Conservation (phyloP, 2,888 invertebrate species). For the Leptopilina syphax region DNA sequence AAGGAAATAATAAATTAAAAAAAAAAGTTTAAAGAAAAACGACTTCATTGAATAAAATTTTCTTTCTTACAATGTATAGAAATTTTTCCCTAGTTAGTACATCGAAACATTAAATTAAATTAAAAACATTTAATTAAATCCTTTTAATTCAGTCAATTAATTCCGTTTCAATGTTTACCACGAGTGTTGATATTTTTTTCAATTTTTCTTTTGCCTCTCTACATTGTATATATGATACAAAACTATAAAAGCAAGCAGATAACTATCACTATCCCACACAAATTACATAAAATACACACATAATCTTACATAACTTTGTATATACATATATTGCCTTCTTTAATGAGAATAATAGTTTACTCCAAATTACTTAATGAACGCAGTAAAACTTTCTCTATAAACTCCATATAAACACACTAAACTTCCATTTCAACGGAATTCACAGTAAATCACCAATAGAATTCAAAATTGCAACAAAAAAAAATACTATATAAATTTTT, state of each 20-base stretch:
- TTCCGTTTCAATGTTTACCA: no score
- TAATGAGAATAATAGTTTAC: constrained; percentile 24
- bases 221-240: neutral
- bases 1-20: no score
- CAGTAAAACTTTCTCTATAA: constrained; percentile 10
- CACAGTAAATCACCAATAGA: constrained; percentile 8
- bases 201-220: neutral
- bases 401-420: neutral
- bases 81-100: no score
- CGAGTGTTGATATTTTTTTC: neutral
- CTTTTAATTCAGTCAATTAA: no score
- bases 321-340: neutral
- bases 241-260: constrained; percentile 6
- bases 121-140: no score
- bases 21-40: no score
- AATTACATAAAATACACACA: neutral
- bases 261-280: constrained; percentile 7
- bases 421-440: neutral
- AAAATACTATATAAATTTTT: no score
- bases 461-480: constrained; percentile 7
- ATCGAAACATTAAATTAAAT: no score
- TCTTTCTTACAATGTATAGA: no score
- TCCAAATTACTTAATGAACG: constrained; percentile 18
- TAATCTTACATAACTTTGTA: neutral
- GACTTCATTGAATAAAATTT: no score